Conservation (phyloP, 2,797 vertebrate genomes). For the Enteromius mattozi region DNA sequence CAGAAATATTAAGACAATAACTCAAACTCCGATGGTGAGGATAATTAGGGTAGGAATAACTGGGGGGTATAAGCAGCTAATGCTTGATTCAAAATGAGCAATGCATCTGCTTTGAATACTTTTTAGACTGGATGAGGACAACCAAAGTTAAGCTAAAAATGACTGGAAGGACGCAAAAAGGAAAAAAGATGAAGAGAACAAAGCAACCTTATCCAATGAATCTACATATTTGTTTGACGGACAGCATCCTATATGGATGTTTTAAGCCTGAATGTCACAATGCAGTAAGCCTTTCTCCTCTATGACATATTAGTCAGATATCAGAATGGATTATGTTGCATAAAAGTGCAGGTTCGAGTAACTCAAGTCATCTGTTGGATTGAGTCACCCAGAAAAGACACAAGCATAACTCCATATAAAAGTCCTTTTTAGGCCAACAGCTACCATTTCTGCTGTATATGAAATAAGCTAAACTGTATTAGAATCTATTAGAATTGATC, state of each 20-base stretch:
- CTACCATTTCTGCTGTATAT: neutral
- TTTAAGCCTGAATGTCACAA: neutral
- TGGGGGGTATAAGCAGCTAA: neutral
- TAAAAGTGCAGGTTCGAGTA: neutral
- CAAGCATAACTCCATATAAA: neutral
- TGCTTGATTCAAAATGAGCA: slow-evolving; percentile 17
- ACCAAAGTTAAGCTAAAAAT: neutral
- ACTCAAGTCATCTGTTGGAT: slow-evolving; percentile 18
- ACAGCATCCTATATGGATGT: neutral
- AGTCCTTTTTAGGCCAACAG: neutral
- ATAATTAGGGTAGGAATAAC: slow-evolving; percentile 26
- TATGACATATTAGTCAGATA: neutral
- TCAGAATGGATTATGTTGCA: neutral
- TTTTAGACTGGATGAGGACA: neutral
- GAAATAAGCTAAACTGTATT: neutral
- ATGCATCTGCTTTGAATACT: neutral
- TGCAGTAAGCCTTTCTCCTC: neutral
- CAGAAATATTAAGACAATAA: slow-evolving; percentile 28
- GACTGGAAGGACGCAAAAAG: neutral
- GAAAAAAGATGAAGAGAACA: neutral
- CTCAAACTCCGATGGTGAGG: slow-evolving; percentile 21
- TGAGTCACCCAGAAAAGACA: neutral
- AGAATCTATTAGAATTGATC: neutral
- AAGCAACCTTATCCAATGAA: neutral
- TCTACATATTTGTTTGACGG: neutral